Evolutionary conservation across 2,888 invertebrate genomes (phyloP), one percentile per base, ranked within the genome.

Genomic region (Lissocephala sabroskyi): DNA sequence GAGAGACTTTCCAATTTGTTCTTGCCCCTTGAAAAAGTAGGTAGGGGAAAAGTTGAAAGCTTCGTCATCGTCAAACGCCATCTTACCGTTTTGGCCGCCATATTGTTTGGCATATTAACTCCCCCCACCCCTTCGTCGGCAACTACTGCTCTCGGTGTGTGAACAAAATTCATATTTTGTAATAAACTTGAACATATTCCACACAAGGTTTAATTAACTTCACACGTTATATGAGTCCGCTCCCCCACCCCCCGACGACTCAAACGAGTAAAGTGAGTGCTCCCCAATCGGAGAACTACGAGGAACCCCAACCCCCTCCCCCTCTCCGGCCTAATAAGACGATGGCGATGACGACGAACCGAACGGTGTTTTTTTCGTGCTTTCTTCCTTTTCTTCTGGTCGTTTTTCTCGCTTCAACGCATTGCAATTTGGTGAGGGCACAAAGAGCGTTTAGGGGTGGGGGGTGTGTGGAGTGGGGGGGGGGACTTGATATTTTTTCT

Each of bases 161-260:
- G 60, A 70, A 70, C 56, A 52, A 57, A 62, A 67, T 60, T 60
- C 46, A 73, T 64, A 74, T 74, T 74, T 71, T 74, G 70, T 70
- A 74, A 70, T 74, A 71, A 74, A 74, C 52, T 53, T 74, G 67
- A n/a, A n/a, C n/a, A n/a, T 65, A 65, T 62, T 54, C 60, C 64
- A 56, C n/a, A n/a, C 59, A 52, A 55, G 49, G 56, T 65, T 70
- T 75, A 71, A 75, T 71, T 74, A 74, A 67, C 71, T 65, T 71
- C 77, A 74, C 63, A 75, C 71, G 62, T 71, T 67, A 62, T 66
- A 57, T 58, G 60, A 52, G 58, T 28, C 30, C 11, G 30, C 11
- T 11, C 30, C 11, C 11, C 10, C 13, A n/a, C n/a, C n/a, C n/a
- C n/a, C n/a, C n/a, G n/a, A n/a, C n/a, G n/a, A n/a, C n/a, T n/a